Percentiles rank a stretch among this genome's conserved stretches.
Conservation (phyloP, 1,140 invertebrate genomes). For the Onthophagus taurus region DNA sequence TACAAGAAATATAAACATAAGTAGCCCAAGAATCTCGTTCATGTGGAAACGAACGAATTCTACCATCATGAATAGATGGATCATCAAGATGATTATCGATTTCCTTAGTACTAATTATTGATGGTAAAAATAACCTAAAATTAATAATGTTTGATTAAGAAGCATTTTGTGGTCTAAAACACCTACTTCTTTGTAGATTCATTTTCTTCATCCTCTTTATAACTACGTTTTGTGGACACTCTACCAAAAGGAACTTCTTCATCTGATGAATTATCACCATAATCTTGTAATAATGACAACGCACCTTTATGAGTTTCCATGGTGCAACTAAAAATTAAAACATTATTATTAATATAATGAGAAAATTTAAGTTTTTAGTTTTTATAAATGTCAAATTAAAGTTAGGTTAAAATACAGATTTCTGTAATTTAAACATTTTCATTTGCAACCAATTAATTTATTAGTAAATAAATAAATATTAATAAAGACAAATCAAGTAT, state of each 20-base stretch:
- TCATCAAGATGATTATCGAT: conserved; percentile 41
- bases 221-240: conserved; percentile 30
- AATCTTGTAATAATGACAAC: conserved; percentile 25
- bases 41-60: conserved; percentile 61
- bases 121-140: conserved; percentile 29
- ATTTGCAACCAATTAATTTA: no score
- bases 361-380: no score
- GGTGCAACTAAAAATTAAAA: no score
- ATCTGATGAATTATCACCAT: conserved; percentile 28
- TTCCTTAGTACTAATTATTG: conserved; percentile 18
- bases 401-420: no score
- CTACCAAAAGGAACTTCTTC: conserved; percentile 29
- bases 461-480: no score
- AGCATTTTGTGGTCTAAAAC: conserved; percentile 10
- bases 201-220: conserved; percentile 18
- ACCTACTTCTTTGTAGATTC: conserved; percentile 2
- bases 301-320: conserved; percentile 19
- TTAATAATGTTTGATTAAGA: neutral
- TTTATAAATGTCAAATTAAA: no score
- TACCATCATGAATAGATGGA: conserved; percentile 51
- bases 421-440: no score
- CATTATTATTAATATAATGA: no score
- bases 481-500: no score
- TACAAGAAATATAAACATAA: conserved; percentile 62
- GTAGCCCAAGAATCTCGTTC: conserved; percentile 75